phyloP scores from a whole-genome alignment of 2,113 vertebrate species.

The Phoenicopterus ruber region DNA sequence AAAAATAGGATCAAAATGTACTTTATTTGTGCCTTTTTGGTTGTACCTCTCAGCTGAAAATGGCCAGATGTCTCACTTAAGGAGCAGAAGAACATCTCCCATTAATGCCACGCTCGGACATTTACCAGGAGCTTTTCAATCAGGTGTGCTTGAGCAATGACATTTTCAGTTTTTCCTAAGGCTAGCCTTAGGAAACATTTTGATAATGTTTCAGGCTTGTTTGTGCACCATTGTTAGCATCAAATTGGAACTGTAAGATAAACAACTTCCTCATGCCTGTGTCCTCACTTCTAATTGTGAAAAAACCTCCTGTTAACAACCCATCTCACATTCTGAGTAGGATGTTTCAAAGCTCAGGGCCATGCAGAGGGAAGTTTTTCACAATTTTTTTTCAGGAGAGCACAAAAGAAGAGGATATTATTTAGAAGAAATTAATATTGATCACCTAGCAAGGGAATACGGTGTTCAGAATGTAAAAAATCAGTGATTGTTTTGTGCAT shows the following conservation, averaged over 20 bases:
- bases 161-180: neutral
- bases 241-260: neutral
- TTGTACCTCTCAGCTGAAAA: neutral
- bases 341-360: neutral
- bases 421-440: neutral
- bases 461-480: neutral
- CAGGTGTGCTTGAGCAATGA: neutral
- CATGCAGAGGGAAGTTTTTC: neutral
- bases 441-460: neutral
- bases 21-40: neutral
- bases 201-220: neutral
- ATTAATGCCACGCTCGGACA: neutral
- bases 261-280: neutral
- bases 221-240: neutral
- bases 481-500: neutral
- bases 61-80: neutral
- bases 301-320: neutral
- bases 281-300: neutral
- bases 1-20: neutral
- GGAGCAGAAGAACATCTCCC: neutral
- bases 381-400: neutral
- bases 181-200: neutral
- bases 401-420: neutral
- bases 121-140: neutral
- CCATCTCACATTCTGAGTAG: neutral